Percentiles rank a stretch among this genome's conserved stretches.
These are phyloP conservation scores for Crematogaster levior DNA, from an alignment of 2,888 invertebrate species.

Conservation along the genomic window DNA sequence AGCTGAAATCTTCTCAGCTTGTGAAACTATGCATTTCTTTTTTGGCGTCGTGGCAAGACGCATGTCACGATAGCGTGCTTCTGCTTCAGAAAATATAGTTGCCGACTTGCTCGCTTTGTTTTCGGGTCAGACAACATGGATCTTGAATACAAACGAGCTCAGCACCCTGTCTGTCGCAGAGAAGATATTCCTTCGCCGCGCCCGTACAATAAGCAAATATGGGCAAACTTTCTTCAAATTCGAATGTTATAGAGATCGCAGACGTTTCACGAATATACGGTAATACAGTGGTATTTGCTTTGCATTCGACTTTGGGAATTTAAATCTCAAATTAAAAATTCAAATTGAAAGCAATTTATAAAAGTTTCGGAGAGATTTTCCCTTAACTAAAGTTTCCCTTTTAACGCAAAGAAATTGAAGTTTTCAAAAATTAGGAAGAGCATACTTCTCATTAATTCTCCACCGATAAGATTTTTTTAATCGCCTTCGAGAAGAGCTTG, in stretches of 20 bases:
- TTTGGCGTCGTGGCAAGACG: slow-evolving; percentile 11
- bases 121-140: slow-evolving; percentile 39
- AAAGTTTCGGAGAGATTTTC: background rate
- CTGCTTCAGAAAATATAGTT: slow-evolving; percentile 35
- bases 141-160: slow-evolving; percentile 48
- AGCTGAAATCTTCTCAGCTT: slow-evolving; percentile 23
- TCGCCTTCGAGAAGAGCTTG: background rate
- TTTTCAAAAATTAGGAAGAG: background rate
- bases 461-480: background rate
- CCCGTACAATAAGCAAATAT: slow-evolving; percentile 29
- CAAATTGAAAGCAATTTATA: background rate
- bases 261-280: background rate
- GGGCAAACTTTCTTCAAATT: slow-evolving; percentile 40
- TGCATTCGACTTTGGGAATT: background rate
- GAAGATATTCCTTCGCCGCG: slow-evolving; percentile 8
- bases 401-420: background rate
- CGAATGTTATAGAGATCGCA: background rate
- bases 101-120: slow-evolving; percentile 33
- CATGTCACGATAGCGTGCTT: slow-evolving; percentile 2
- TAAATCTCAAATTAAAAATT: background rate
- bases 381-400: background rate
- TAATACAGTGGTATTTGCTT: background rate
- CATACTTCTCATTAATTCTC: background rate
- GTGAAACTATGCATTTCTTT: background rate
- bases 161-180: slow-evolving; percentile 35